Evolutionary conservation across 2,113 vertebrate species (phyloP).

Genomic region (Syngnathus scovelli): DNA sequence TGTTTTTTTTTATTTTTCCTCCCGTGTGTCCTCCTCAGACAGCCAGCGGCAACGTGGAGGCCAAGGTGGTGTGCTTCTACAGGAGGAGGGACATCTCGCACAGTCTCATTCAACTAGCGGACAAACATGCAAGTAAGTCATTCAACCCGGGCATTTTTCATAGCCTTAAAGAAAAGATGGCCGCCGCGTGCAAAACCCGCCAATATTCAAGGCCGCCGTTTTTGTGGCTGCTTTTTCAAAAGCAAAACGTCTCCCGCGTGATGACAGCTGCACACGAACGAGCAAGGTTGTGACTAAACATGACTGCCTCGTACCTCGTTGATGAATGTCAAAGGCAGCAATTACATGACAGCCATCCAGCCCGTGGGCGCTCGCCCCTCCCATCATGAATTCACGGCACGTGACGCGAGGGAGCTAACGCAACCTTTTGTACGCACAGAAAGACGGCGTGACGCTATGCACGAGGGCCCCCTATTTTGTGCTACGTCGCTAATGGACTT

Average conservation of each 20-base stretch:
- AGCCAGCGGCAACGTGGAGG: conserved; percentile 94
- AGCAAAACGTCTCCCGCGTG: background rate
- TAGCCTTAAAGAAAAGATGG: too few relatives aligned
- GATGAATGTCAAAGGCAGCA: background rate
- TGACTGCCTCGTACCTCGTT: background rate
- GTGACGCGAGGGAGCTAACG: background rate
- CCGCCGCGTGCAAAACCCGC: too few relatives aligned
- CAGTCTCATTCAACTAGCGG: conserved; percentile 96
- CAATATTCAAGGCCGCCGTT: background rate
- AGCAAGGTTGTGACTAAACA: conserved; percentile 8
- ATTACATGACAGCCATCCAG: background rate
- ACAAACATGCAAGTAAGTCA: conserved; percentile 91
- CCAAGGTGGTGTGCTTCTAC: conserved; percentile 98
- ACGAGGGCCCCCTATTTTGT: background rate
- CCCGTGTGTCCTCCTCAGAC: conserved; percentile 72
- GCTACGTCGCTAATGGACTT: conserved; percentile 2
- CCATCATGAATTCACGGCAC: background rate
- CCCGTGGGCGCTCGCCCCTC: background rate
- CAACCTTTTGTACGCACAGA: background rate
- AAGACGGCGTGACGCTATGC: background rate
- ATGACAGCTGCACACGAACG: background rate
- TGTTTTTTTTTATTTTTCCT: conserved; percentile 16
- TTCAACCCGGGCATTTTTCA: too few relatives aligned
- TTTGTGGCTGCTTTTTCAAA: background rate
- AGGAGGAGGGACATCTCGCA: conserved; percentile 95